phyloP scores from a whole-genome alignment of 2,113 vertebrate species.

The Brienomyrus brachyistius region DNA sequence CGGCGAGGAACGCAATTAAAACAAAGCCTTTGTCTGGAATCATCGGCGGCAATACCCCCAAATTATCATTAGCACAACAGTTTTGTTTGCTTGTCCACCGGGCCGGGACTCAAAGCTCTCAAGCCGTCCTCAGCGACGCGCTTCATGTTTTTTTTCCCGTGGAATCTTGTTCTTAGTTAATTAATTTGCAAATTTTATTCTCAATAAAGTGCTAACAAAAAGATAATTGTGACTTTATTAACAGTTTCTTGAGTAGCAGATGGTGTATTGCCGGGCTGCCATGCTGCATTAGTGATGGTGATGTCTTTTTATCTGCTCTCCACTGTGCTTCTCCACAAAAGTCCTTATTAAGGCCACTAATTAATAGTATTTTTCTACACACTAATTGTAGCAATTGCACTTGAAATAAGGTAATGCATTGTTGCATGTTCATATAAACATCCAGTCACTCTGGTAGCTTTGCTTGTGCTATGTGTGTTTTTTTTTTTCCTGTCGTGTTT shows the following conservation, averaged over 20 bases:
- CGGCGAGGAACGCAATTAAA: constrained; percentile 37
- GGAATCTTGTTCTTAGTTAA: constrained; percentile 73
- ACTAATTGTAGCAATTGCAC: constrained; percentile 42
- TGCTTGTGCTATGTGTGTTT: not conserved
- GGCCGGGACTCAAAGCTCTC: constrained; percentile 39
- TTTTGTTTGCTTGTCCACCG: constrained; percentile 44
- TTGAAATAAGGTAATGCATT: constrained; percentile 47
- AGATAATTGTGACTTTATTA: constrained; percentile 99
- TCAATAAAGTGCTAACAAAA: constrained; percentile 96
- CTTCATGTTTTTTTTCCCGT: constrained; percentile 16
- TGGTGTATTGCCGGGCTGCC: constrained; percentile 91
- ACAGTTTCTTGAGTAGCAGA: constrained; percentile 93
- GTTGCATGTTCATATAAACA: constrained; percentile 30
- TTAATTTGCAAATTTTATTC: constrained; percentile 96
- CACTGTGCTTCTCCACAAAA: constrained; percentile 65
- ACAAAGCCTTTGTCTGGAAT: constrained; percentile 54
- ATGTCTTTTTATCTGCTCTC: constrained; percentile 74
- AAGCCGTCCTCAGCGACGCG: constrained; percentile 41
- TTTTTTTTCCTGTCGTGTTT: not conserved
- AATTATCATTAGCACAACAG: constrained; percentile 57
- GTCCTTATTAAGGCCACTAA: constrained; percentile 65
- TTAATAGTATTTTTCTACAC: constrained; percentile 58
- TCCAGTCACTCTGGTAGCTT: constrained; percentile 27
- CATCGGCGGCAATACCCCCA: constrained; percentile 44
- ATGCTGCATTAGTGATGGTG: constrained; percentile 95